These are phyloP conservation scores for Catharus fuscescens DNA, from an alignment of 2,113 vertebrate genomes.

Conservation along the genomic window DNA sequence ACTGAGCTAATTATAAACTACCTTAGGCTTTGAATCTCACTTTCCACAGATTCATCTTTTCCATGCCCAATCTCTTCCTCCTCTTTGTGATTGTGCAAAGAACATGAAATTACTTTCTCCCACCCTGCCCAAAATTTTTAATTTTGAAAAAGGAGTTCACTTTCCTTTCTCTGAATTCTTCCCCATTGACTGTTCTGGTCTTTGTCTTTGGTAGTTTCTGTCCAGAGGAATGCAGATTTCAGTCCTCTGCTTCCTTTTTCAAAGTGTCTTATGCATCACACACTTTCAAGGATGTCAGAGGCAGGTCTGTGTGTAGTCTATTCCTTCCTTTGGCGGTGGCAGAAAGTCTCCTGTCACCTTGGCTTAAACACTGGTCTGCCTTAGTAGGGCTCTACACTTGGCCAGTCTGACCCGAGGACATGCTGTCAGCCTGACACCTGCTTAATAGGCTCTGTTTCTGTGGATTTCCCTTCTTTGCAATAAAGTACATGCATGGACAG, in stretches of 20 bases:
- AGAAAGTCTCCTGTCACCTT: neutral
- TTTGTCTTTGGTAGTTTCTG: neutral
- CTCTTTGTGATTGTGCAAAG: neutral
- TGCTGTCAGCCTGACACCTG: neutral
- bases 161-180: neutral
- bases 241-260: neutral
- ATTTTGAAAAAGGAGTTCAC: neutral
- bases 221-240: neutral
- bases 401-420: neutral
- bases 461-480: neutral
- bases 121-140: neutral
- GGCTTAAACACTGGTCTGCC: neutral
- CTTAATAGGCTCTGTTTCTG: neutral
- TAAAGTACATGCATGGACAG: too few relatives aligned
- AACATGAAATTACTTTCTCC: neutral
- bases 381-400: neutral
- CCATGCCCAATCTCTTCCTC: neutral
- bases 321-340: neutral
- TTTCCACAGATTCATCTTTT: neutral
- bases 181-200: neutral
- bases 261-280: neutral
- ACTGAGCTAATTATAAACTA: slow-evolving; percentile 24
- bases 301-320: neutral
- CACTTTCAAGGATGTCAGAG: neutral
- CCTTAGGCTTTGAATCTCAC: neutral